Evolutionary conservation across 1,140 invertebrate species (phyloP), one percentile per base, ranked within the genome.

Genomic region (Elysia chlorotica): DNA sequence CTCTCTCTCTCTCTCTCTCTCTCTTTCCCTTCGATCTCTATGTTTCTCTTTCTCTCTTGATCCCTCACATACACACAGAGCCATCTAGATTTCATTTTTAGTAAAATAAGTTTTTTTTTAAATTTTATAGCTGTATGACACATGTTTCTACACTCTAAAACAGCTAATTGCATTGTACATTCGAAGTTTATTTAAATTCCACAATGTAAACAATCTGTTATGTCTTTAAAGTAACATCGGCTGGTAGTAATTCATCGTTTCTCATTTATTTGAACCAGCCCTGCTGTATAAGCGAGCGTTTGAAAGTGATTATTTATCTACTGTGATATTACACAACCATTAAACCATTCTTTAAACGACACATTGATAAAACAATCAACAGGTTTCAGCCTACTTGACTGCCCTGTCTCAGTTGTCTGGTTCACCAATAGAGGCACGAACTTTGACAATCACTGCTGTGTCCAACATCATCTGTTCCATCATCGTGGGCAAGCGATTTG

Each of bases 381-480:
- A 62, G 59, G 30, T 62, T n/a, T 62, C 59, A n/a, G 31, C 59
- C 30, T 62, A 62, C 37, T 6, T 80, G 31, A 41, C 75, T 30
- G 37, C 63, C 1, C 38, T 78, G 1, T 53, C 30, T 0, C 35
- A 53, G 6, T 56, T 33, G 1, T 66, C 33, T 28, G 74, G 66
- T 41, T 10, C 65, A 38, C 75, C 81, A 31, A 48, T 73, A 17
- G 28, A 54, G 25, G 23, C 57, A 5, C 31, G 30, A 54, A 62
- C 41, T 30, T 25, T 41, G 6, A 36, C 28, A 6, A 57, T 35
- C 33, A 59, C 35, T 28, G 31, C 35, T 23, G 92, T 96, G 68
- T 94, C 93, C 82, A 98, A 97, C 85, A 94, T 97, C 0, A 96
- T 98, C 74, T 96, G 95, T 85, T 93, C 92, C 33, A 91, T 97